These are phyloP conservation scores for Temnopleurus reevesii DNA, from an alignment of 53 echinoderm and acorn worm genomes.

Conservation along the genomic window DNA sequence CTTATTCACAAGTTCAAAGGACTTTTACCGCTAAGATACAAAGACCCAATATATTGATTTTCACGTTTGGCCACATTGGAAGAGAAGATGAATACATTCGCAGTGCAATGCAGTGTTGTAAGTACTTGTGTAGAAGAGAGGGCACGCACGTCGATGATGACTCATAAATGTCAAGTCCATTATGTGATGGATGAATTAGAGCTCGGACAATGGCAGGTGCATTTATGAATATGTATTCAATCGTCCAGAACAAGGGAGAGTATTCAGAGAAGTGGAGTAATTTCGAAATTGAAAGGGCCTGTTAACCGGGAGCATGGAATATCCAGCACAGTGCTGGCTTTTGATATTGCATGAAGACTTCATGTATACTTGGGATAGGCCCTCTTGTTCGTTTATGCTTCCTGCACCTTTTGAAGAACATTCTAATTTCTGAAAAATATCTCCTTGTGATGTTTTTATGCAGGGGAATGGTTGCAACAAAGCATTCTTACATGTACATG, in stretches of 20 bases:
- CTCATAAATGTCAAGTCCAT: constrained; percentile 3
- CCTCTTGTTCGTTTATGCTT: too few relatives aligned
- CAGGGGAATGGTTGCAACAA: too few relatives aligned
- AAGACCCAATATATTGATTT: not conserved
- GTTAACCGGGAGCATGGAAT: too few relatives aligned
- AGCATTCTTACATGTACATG: too few relatives aligned
- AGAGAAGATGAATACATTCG: not conserved
- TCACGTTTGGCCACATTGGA: not conserved
- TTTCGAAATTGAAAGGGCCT: too few relatives aligned
- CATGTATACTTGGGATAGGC: too few relatives aligned
- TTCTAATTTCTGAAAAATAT: too few relatives aligned
- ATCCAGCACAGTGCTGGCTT: too few relatives aligned
- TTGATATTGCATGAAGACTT: too few relatives aligned
- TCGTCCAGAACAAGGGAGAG: not conserved
- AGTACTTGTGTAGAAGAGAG: not conserved
- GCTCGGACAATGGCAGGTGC: not conserved
- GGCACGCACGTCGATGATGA: not conserved
- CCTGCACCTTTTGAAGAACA: too few relatives aligned
- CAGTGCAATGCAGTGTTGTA: not conserved
- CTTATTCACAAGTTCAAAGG: not conserved
- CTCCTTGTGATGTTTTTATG: too few relatives aligned
- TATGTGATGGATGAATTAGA: not conserved
- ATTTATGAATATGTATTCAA: not conserved
- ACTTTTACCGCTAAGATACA: not conserved
- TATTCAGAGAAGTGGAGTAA: too few relatives aligned